phyloP scores from a whole-genome alignment of 2,888 invertebrate genomes.

The Ditula angustiorana region DNA sequence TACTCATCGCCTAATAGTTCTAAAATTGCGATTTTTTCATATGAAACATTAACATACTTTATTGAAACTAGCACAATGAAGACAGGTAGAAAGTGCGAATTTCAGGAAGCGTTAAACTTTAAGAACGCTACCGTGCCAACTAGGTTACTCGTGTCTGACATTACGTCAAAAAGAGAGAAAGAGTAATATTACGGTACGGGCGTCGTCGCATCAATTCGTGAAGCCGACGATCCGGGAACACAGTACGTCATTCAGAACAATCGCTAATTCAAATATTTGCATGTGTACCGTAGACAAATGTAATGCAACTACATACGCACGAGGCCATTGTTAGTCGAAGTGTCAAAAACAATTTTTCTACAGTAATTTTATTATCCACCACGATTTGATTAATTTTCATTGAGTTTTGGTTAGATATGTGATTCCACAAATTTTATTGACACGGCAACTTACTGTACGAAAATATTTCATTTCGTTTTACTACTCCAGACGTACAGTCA shows the following conservation, averaged over 20 bases:
- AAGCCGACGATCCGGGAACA: neutral
- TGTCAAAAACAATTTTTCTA: neutral
- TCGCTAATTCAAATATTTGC: constrained; percentile 10
- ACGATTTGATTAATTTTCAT: neutral
- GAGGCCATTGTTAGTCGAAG: constrained; percentile 7
- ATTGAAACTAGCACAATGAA: constrained; percentile 6
- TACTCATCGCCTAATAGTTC: too few species aligned
- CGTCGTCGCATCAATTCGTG: neutral
- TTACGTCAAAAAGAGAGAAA: constrained; percentile 42
- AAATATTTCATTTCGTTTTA: too few species aligned
- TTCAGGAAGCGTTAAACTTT: constrained; percentile 61
- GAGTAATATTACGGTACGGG: constrained; percentile 9
- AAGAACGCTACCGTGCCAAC: constrained; percentile 71
- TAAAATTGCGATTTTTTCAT: neutral
- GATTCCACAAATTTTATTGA: too few species aligned
- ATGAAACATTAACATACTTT: neutral
- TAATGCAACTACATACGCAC: neutral
- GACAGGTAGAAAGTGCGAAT: constrained; percentile 20
- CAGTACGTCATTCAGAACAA: constrained; percentile 10
- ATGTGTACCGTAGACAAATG: constrained; percentile 6
- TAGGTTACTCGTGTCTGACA: constrained; percentile 70
- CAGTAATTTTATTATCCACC: neutral
- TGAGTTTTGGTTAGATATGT: neutral
- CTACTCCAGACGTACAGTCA: too few species aligned
- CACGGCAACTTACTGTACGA: too few species aligned